Evolutionary conservation across 1,140 invertebrate genomes (phyloP).

Genomic region (Lineus longissimus): DNA sequence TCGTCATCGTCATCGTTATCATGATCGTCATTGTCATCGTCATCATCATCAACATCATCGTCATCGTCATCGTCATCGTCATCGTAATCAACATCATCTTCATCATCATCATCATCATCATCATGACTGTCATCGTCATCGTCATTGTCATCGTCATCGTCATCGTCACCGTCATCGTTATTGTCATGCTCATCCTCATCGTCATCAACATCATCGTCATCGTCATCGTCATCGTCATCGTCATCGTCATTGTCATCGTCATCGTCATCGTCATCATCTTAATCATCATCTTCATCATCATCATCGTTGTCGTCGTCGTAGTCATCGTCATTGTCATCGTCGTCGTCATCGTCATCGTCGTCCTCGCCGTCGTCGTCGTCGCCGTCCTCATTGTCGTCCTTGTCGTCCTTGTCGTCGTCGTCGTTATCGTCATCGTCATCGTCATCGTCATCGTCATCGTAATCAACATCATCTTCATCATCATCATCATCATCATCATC

Average conservation of each 20-base stretch:
- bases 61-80: no score
- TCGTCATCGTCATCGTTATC: conserved; percentile 1
- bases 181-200: no score
- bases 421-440: conserved; percentile 1
- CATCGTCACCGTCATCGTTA: not conserved
- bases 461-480: not conserved
- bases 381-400: no score
- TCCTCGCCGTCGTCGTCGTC: not conserved
- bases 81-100: not conserved
- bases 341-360: conserved; percentile 1
- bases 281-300: no score
- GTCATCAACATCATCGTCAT: no score
- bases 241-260: not conserved
- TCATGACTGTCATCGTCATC: not conserved
- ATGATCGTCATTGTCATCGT: conserved; percentile 3
- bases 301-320: no score
- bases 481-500: conserved; percentile 1
- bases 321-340: conserved; percentile 1
- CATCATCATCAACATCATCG: no score
- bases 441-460: conserved; percentile 1
- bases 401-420: not conserved
- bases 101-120: conserved; percentile 4
- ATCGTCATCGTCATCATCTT: not conserved
- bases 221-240: not conserved
- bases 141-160: not conserved